Conservation (phyloP, 2,797 vertebrate genomes). For the Sebastes matsubarae region DNA sequence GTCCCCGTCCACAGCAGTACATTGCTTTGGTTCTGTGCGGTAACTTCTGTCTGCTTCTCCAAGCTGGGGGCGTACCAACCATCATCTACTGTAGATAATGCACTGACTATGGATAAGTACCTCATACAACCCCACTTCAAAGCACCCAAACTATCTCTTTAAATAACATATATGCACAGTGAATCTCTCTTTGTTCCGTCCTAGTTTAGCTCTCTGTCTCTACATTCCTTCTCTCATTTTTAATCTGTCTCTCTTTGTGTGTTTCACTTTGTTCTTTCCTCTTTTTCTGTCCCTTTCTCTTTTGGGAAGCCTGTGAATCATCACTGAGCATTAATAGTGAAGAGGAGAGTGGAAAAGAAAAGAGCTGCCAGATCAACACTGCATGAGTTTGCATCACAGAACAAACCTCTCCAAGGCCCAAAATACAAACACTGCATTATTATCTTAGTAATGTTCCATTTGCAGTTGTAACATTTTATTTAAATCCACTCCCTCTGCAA, state of each 20-base stretch:
- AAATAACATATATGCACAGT: neutral
- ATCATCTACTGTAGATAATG: no score
- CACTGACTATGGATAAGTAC: no score
- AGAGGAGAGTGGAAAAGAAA: slow-evolving; percentile 9
- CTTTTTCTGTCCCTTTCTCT: neutral
- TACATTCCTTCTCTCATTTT: neutral
- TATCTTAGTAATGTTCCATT: slow-evolving; percentile 13
- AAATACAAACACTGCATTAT: slow-evolving; percentile 12
- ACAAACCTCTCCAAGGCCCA: slow-evolving; percentile 8
- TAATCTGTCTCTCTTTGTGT: neutral
- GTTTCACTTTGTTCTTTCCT: neutral
- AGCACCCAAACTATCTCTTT: no score
- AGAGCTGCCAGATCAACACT: slow-evolving; percentile 9
- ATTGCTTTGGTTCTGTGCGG: no score
- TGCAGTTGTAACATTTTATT: slow-evolving; percentile 19
- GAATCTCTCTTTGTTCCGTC: neutral
- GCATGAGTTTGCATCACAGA: slow-evolving; percentile 12
- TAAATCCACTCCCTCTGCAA: neutral
- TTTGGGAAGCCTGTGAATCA: slow-evolving; percentile 37
- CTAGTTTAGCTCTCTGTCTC: neutral
- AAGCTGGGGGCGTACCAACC: no score
- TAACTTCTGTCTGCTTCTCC: no score
- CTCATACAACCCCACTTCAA: no score
- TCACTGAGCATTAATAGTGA: slow-evolving; percentile 6
- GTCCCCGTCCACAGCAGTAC: no score